Evolutionary conservation across 2,888 invertebrate genomes (phyloP), one percentile per base, ranked within the genome.

Genomic region (Harpagoxenus sublaevis): DNA sequence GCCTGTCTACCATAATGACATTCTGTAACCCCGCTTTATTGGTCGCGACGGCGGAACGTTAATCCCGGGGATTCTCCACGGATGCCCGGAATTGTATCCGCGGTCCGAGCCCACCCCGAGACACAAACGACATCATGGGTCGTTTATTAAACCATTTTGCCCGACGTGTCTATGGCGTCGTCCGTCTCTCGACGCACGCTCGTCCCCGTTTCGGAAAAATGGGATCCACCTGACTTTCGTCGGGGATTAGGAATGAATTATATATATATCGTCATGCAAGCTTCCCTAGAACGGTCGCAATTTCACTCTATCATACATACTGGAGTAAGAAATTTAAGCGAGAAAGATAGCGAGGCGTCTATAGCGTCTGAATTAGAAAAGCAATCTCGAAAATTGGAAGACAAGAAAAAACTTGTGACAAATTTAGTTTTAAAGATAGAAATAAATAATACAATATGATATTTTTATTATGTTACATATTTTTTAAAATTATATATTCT

Each of bases 21-120:
- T 63, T 18, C 66, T 73, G 68, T 87, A 77, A 87, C 78, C 82
- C 78, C 73, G 66, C 65, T 87, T 87, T 86, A 87, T 86, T 77
- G 84, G 66, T 35, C 55, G 48, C 55, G 75, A 18, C 28, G 83
- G 66, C 51, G 81, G 53, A 42, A 60, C 83, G 83, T 87, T 84
- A 75, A 77, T 68, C 74, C 68, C 48, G 35, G 23, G 66, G 70
- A 73, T 78, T 77, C 68, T 63, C 55, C 28, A 9, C 31, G 60
- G 31, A 77, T 65, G 78, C 65, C 28, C 55, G 23, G 74, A 39
- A 75, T 31, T 55, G 75, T 65, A 79, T 60, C 57, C 73, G 45
- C 60, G 12, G 60, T 53, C 57, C 60, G 48, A 71, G 18, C 23
- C 53, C 48, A 35, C 23, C 73, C 18, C 18, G 70, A 65, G 48